Conservation (phyloP, 2,113 vertebrate genomes). For the Toxotes jaculatrix region DNA sequence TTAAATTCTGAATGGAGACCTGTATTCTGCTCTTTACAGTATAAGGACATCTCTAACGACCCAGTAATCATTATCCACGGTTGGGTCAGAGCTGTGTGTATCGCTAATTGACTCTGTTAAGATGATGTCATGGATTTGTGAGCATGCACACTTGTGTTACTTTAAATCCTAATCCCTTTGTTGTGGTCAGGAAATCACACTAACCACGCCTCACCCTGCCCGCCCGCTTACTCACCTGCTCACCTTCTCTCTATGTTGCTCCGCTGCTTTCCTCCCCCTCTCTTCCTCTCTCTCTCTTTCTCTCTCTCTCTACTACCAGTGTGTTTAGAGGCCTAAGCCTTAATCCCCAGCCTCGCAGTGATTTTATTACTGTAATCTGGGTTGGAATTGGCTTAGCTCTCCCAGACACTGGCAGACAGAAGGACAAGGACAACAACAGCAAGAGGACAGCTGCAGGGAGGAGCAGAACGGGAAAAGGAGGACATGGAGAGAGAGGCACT, state of each 20-base stretch:
- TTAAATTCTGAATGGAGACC: background rate
- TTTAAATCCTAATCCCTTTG: slow-evolving; percentile 38
- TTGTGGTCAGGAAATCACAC: slow-evolving; percentile 50
- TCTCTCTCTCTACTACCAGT: slow-evolving; percentile 34
- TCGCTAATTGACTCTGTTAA: slow-evolving; percentile 8
- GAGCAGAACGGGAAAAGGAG: slow-evolving; percentile 15
- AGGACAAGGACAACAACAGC: slow-evolving; percentile 49
- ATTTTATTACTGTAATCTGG: slow-evolving; percentile 80
- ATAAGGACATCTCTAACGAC: background rate
- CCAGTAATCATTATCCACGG: background rate
- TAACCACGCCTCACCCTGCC: background rate
- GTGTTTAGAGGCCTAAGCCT: slow-evolving; percentile 69
- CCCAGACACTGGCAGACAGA: slow-evolving; percentile 53
- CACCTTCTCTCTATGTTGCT: background rate
- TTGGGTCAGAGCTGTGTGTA: background rate
- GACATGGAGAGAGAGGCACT: background rate
- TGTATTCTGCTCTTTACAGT: background rate
- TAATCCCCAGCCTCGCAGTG: slow-evolving; percentile 69
- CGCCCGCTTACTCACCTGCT: background rate
- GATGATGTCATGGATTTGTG: slow-evolving; percentile 36
- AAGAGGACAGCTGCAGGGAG: slow-evolving; percentile 26
- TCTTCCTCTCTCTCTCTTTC: no score
- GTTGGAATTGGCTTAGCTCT: slow-evolving; percentile 71
- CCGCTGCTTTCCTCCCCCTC: background rate
- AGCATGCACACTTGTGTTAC: background rate